phyloP scores from a whole-genome alignment of 2,113 vertebrate genomes.

The Elephantulus edwardii region DNA sequence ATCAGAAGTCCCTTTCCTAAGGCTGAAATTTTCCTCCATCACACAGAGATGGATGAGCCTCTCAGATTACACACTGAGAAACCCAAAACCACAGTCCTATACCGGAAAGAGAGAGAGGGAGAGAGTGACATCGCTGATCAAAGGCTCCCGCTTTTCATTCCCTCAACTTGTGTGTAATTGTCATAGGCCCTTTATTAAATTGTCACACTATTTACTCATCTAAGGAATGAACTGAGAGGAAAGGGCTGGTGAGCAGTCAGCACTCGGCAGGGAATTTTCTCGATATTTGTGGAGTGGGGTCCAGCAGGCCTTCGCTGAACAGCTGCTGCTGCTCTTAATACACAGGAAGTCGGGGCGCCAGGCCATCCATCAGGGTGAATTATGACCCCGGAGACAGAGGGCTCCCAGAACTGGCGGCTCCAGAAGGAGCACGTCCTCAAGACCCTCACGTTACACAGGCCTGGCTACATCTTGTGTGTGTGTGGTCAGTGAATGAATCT shows the following conservation, averaged over 20 bases:
- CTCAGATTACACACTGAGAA: conserved; percentile 55
- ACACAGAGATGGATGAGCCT: conserved; percentile 60
- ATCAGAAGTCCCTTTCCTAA: conserved; percentile 39
- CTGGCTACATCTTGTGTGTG: conserved; percentile 10
- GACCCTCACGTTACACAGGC: conserved; percentile 30
- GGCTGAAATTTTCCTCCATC: conserved; percentile 32
- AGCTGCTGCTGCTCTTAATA: conserved; percentile 18
- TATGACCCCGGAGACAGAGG: conserved; percentile 68
- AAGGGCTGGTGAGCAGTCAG: rapidly evolving
- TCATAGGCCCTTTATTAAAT: conserved; percentile 50
- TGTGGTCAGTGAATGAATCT: conserved; percentile 56
- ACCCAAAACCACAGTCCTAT: conserved; percentile 47
- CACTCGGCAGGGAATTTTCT: background rate
- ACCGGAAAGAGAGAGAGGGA: background rate
- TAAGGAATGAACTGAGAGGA: background rate
- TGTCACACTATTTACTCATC: background rate
- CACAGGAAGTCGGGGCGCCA: conserved; percentile 44
- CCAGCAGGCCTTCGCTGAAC: background rate
- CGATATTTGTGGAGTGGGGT: background rate
- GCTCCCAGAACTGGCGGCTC: conserved; percentile 51
- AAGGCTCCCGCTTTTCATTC: conserved; percentile 25
- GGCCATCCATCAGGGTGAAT: conserved; percentile 28
- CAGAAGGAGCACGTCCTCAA: conserved; percentile 54
- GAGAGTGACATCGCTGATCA: background rate
- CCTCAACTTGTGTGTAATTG: background rate